A percentile compares a stretch with the other conserved stretches of the same genome.
Evolutionary conservation across 2,797 vertebrate genomes (phyloP).

Genomic region (Aldrovandia affinis): DNA sequence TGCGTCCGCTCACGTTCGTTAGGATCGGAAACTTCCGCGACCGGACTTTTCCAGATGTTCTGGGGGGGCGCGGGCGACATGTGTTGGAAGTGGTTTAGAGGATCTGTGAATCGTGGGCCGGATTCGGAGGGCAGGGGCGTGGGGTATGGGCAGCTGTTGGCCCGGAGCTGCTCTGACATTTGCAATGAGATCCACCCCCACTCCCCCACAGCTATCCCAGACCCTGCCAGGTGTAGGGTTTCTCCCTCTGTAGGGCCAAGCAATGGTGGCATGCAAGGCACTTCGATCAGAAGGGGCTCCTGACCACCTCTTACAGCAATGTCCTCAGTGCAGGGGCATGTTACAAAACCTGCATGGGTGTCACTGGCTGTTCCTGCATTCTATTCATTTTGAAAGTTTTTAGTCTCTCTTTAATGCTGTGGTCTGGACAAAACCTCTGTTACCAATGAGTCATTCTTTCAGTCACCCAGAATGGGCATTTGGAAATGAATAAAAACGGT

Average conservation of each 20-base stretch:
- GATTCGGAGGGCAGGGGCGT: not conserved
- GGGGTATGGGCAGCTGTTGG: conserved; percentile 40
- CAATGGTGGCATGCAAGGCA: not conserved
- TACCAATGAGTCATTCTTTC: not conserved
- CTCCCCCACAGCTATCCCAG: conserved; percentile 32
- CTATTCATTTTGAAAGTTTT: not conserved
- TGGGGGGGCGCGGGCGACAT: not conserved
- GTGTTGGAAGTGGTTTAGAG: conserved; percentile 21
- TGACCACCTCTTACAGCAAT: not conserved
- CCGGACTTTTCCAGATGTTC: conserved; percentile 62
- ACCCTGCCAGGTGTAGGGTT: conserved; percentile 19
- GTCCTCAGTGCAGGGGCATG: not conserved
- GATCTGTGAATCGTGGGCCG: conserved; percentile 20
- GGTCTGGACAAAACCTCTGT: not conserved
- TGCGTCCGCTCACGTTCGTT: conserved; percentile 56
- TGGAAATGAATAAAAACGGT: not conserved
- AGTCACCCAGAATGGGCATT: not conserved
- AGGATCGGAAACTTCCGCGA: conserved; percentile 43
- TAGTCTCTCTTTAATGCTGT: not conserved
- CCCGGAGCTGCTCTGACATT: conserved; percentile 48
- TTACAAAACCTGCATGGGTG: not conserved
- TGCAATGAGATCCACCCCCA: conserved; percentile 36
- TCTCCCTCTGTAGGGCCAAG: conserved; percentile 32
- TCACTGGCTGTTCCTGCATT: not conserved
- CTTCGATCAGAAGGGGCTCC: not conserved